Conservation (phyloP, 2,888 invertebrate genomes). For the Orthosia incerta region DNA sequence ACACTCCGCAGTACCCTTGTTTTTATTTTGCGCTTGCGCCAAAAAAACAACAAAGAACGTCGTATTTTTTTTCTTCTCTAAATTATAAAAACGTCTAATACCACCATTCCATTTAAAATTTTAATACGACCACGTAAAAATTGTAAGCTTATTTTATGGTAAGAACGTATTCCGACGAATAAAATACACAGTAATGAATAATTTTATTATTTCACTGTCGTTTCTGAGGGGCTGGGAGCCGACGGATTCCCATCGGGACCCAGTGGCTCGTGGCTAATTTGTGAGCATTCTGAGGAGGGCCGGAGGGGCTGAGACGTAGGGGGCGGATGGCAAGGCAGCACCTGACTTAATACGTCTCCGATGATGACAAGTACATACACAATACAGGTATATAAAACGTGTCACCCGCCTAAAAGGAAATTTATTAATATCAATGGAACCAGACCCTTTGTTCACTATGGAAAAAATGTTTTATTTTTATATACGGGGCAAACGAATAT, state of each 20-base stretch:
- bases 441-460: slow-evolving; percentile 45
- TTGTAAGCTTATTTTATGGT: slow-evolving; percentile 36
- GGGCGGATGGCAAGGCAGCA: slow-evolving; percentile 25
- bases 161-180: slow-evolving; percentile 35
- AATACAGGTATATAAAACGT: slow-evolving; percentile 19
- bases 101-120: slow-evolving; percentile 25
- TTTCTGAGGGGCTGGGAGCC: slow-evolving; percentile 45
- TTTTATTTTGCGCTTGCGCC: slow-evolving; percentile 14
- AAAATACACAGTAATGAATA: slow-evolving; percentile 57
- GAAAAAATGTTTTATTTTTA: slow-evolving; percentile 21
- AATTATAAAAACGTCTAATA: slow-evolving; percentile 25
- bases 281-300: slow-evolving; percentile 46
- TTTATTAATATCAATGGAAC: slow-evolving; percentile 54
- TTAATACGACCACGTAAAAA: slow-evolving; percentile 26
- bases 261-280: slow-evolving; percentile 68
- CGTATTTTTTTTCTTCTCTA: slow-evolving; percentile 1
- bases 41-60: slow-evolving; percentile 1
- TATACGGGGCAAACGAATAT: slow-evolving; percentile 41
- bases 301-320: not conserved
- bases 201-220: slow-evolving; percentile 60
- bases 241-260: slow-evolving; percentile 61
- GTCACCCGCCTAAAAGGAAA: slow-evolving; percentile 39
- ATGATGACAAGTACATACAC: slow-evolving; percentile 55
- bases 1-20: slow-evolving; percentile 28
- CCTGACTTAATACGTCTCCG: slow-evolving; percentile 60